phyloP scores from a whole-genome alignment of 2,797 vertebrate species.

The Lacerta bilineata region DNA sequence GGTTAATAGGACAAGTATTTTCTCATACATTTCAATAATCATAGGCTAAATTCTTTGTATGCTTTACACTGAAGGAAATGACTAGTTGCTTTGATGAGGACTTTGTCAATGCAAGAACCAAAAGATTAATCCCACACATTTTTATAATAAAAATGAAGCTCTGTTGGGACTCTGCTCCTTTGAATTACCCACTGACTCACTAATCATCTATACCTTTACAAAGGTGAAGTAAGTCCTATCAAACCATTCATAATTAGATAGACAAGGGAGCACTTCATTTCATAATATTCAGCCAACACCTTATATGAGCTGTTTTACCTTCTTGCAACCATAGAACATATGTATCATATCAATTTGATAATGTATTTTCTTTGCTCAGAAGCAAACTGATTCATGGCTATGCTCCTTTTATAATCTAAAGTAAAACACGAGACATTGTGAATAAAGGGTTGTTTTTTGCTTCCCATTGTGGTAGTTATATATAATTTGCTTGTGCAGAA shows the following conservation, averaged over 20 bases:
- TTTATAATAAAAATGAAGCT: neutral
- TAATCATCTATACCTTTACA: neutral
- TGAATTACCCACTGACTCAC: conserved; percentile 5
- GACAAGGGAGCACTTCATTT: neutral
- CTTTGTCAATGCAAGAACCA: neutral
- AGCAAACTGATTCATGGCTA: neutral
- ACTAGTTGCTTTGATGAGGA: neutral
- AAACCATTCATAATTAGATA: neutral
- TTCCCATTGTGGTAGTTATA: no score
- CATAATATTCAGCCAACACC: neutral
- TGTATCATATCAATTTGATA: neutral
- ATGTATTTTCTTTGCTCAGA: neutral
- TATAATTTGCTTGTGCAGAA: neutral
- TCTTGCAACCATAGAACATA: neutral
- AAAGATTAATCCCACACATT: neutral
- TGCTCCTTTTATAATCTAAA: neutral
- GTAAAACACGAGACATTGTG: fast-evolving
- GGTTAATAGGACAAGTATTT: neutral
- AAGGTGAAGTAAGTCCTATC: conserved; percentile 13
- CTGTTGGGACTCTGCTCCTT: neutral
- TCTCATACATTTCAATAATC: conserved; percentile 1
- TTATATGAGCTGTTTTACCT: neutral
- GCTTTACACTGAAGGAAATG: neutral
- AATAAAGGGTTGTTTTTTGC: neutral
- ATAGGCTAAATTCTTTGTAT: neutral